Percentiles rank a stretch among this genome's conserved stretches.
Conservation (phyloP, 2,888 invertebrate species). For the Hydrotaea diabolus region DNA sequence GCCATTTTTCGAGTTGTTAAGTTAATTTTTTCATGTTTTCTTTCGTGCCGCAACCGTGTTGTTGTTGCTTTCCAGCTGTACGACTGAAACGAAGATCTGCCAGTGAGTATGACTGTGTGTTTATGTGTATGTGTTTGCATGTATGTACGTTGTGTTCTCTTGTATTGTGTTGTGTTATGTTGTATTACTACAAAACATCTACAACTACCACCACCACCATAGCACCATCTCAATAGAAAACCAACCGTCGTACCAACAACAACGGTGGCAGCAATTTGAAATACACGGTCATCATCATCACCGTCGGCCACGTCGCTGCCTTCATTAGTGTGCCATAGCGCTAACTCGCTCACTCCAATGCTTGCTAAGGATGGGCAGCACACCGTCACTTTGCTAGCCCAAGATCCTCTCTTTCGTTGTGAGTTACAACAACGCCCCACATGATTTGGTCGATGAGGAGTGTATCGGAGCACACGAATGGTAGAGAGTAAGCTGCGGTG, state of each 20-base stretch:
- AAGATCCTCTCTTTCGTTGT: slow-evolving; percentile 35
- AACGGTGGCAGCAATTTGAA: slow-evolving; percentile 35
- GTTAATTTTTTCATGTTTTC: slow-evolving; percentile 80
- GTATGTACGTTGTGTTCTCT: slow-evolving; percentile 21
- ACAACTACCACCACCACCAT: slow-evolving; percentile 32
- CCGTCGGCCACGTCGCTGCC: neutral
- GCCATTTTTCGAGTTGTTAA: slow-evolving; percentile 80
- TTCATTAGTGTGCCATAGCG: neutral
- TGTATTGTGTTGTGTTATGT: slow-evolving; percentile 38
- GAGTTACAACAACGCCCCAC: slow-evolving; percentile 64
- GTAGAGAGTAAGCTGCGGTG: slow-evolving; percentile 36
- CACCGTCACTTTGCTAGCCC: slow-evolving; percentile 18
- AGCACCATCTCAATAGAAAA: neutral
- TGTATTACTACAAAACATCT: slow-evolving; percentile 40
- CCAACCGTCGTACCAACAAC: slow-evolving; percentile 44
- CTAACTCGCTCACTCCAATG: slow-evolving; percentile 32
- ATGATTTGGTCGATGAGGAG: slow-evolving; percentile 35
- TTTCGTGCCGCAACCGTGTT: slow-evolving; percentile 67
- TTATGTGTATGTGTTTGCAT: neutral
- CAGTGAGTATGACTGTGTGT: neutral
- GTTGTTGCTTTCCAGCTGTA: slow-evolving; percentile 53
- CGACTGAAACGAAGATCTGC: slow-evolving; percentile 8
- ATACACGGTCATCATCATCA: slow-evolving; percentile 40
- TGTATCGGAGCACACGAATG: neutral
- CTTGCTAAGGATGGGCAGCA: slow-evolving; percentile 21